Evolutionary conservation across 1,140 invertebrate genomes (phyloP).

Genomic region (Ptiloglossa arizonensis): DNA sequence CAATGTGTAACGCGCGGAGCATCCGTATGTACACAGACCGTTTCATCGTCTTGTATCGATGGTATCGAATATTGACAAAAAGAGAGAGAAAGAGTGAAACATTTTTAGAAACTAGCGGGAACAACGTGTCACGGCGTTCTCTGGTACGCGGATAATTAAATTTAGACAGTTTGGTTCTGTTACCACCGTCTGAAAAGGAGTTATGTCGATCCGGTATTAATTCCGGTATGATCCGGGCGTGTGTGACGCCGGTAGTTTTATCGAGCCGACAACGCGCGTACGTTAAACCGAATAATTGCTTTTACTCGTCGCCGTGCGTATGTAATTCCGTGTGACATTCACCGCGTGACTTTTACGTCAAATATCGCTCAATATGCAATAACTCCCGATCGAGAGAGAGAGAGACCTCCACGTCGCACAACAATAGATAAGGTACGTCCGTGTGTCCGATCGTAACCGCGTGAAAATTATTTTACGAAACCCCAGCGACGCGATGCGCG

Average conservation of each 20-base stretch:
- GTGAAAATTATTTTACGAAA: background rate
- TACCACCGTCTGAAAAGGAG: background rate
- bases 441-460: no score
- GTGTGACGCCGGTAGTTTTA: background rate
- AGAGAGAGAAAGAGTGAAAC: constrained; percentile 21
- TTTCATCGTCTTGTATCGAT: constrained; percentile 17
- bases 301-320: background rate
- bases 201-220: background rate
- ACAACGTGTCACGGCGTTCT: background rate
- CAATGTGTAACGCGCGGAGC: constrained; percentile 20
- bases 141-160: background rate
- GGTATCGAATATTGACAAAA: background rate
- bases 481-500: no score
- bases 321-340: background rate
- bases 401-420: no score
- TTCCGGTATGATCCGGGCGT: background rate
- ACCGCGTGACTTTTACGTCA: background rate
- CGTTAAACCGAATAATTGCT: background rate
- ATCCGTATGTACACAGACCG: background rate
- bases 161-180: background rate
- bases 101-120: background rate
- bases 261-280: background rate
- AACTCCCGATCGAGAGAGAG: no score
- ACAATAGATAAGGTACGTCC: no score
- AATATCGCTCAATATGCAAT: background rate